Evolutionary conservation across 2,797 vertebrate genomes (phyloP).

Genomic region (Acestrorhynchus altus): DNA sequence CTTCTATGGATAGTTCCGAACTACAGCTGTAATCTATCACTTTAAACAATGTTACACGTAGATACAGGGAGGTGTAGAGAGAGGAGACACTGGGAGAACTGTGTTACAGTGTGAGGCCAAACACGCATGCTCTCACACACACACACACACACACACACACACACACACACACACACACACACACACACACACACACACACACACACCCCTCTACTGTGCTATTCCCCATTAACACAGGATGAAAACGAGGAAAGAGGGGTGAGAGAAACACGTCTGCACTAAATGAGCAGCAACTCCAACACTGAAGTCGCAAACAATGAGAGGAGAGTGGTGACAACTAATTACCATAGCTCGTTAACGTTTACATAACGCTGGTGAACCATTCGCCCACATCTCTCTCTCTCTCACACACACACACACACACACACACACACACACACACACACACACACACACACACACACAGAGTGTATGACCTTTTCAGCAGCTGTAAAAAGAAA

Average conservation of each 20-base stretch:
- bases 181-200: not conserved
- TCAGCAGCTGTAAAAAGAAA: slow-evolving; percentile 66
- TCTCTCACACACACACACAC: not conserved
- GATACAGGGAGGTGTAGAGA: not conserved
- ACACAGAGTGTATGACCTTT: too few relatives aligned
- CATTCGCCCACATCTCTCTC: too few relatives aligned
- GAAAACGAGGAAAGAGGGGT: not conserved
- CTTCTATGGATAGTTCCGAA: not conserved
- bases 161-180: not conserved
- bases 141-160: not conserved
- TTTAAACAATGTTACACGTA: too few relatives aligned
- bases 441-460: not conserved
- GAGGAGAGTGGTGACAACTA: too few relatives aligned
- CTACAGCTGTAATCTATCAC: too few relatives aligned
- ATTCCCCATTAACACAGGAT: not conserved
- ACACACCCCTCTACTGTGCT: not conserved
- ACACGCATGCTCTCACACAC: not conserved
- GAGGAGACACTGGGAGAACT: not conserved
- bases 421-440: slow-evolving; percentile 1
- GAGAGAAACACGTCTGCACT: too few relatives aligned
- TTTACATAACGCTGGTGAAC: too few relatives aligned
- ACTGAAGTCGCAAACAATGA: too few relatives aligned
- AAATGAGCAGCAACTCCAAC: too few relatives aligned
- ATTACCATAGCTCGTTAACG: too few relatives aligned
- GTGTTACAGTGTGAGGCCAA: not conserved